Percentiles rank a stretch among this genome's conserved stretches.
Evolutionary conservation across 1,140 invertebrate species (phyloP).

Genomic region (Piezodorus guildinii): DNA sequence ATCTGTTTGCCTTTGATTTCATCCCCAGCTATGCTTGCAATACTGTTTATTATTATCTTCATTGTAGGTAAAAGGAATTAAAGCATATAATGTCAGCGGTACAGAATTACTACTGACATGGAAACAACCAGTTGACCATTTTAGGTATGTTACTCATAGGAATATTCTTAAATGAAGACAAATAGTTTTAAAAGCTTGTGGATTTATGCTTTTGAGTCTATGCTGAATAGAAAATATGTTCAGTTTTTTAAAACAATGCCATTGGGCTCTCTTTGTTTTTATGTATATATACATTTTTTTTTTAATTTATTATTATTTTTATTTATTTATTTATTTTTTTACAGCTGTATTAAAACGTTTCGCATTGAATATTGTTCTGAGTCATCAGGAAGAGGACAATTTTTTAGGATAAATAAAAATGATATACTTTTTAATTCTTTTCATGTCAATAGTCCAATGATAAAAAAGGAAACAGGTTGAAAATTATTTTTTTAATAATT

Average conservation of each 20-base stretch:
- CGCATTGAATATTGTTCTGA: background rate
- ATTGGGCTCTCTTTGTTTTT: too few relatives aligned
- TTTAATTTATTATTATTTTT: too few relatives aligned
- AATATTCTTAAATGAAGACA: too few relatives aligned
- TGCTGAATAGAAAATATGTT: too few relatives aligned
- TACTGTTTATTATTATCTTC: background rate
- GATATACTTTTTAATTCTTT: background rate
- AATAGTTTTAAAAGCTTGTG: too few relatives aligned
- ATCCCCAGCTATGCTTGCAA: background rate
- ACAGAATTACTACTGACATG: background rate
- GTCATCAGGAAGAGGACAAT: background rate
- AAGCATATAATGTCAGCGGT: background rate
- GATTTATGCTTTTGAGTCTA: too few relatives aligned
- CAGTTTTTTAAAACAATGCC: too few relatives aligned
- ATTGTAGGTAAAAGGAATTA: background rate
- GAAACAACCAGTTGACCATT: background rate
- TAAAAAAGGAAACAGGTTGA: too few relatives aligned
- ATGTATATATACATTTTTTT: too few relatives aligned
- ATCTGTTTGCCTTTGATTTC: too few relatives aligned
- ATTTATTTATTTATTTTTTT: background rate
- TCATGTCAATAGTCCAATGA: too few relatives aligned
- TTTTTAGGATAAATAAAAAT: background rate
- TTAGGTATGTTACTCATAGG: background rate
- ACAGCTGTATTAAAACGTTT: conserved; percentile 4
- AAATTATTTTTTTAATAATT: too few relatives aligned